These are phyloP conservation scores for Apolygus lucorum DNA, from an alignment of 1,140 invertebrate species.

Conservation along the genomic window DNA sequence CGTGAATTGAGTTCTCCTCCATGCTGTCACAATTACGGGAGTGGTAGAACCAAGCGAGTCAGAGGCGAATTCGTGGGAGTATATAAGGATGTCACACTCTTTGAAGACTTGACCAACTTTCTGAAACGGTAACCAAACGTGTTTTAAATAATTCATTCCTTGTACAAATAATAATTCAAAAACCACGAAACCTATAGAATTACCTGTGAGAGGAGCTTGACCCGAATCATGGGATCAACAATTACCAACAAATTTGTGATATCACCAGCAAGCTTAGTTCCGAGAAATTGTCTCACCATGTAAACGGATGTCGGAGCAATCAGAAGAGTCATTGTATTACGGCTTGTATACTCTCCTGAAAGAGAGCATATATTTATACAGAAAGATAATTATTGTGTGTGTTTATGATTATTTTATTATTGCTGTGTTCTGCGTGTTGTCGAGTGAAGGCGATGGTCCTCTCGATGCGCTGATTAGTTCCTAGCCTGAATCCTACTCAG, in stretches of 20 bases:
- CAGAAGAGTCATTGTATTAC: constrained; percentile 45
- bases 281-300: constrained; percentile 57
- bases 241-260: constrained; percentile 59
- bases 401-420: too few species aligned
- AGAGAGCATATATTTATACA: too few species aligned
- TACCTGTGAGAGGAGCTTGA: constrained; percentile 23
- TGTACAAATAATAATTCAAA: too few species aligned
- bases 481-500: too few species aligned
- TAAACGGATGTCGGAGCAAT: constrained; percentile 56
- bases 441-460: too few species aligned
- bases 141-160: too few species aligned
- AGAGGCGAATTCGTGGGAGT: constrained; percentile 57
- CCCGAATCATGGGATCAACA: constrained; percentile 39
- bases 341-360: background rate
- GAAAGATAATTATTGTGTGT: too few species aligned
- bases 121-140: too few species aligned
- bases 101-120: constrained; percentile 3
- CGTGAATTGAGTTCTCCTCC: constrained; percentile 51
- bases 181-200: constrained; percentile 13
- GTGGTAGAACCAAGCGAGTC: constrained; percentile 56
- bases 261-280: constrained; percentile 47
- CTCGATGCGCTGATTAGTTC: too few species aligned
- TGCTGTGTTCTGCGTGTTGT: too few species aligned
- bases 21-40: constrained; percentile 54
- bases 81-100: constrained; percentile 40